A percentile compares a stretch with the other conserved stretches of the same genome.
Evolutionary conservation across 2,888 invertebrate species (phyloP).

Genomic region (Clivina fossor): DNA sequence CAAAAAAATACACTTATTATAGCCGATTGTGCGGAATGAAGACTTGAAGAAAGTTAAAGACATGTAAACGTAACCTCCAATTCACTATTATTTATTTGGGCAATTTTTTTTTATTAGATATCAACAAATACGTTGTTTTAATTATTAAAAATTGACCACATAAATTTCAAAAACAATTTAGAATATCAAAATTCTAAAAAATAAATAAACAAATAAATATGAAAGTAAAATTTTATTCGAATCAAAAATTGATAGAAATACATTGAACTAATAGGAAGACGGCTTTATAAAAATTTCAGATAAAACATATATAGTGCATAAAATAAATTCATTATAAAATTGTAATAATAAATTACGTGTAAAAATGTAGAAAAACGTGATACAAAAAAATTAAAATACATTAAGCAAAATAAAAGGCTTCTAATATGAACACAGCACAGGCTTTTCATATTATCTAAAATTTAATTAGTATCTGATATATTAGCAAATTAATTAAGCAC

Average conservation of each 20-base stretch:
- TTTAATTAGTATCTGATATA: too few relatives aligned
- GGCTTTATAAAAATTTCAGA: too few relatives aligned
- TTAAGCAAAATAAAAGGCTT: slow-evolving; percentile 15
- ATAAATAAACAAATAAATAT: slow-evolving; percentile 19
- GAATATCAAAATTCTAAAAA: slow-evolving; percentile 3
- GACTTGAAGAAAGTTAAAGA: slow-evolving; percentile 20
- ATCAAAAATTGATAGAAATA: slow-evolving; percentile 20
- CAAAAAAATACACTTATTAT: slow-evolving; percentile 51
- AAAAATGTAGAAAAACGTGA: slow-evolving; percentile 27
- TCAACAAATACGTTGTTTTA: not conserved
- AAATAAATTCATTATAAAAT: slow-evolving; percentile 14
- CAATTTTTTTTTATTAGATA: not conserved
- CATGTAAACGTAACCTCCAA: not conserved
- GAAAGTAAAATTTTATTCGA: slow-evolving; percentile 32
- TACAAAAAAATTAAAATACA: slow-evolving; percentile 15
- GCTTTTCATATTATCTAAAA: slow-evolving; percentile 13
- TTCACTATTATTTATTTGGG: too few relatives aligned
- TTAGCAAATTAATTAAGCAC: slow-evolving; percentile 19
- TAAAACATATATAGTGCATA: too few relatives aligned
- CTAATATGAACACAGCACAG: slow-evolving; percentile 15
- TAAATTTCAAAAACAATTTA: not conserved
- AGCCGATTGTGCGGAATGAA: slow-evolving; percentile 39
- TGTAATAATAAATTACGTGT: slow-evolving; percentile 12
- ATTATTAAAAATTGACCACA: not conserved
- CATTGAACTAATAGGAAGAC: slow-evolving; percentile 25